Evolutionary conservation across 2,888 invertebrate genomes (phyloP).

Genomic region (Boloria euphrosyne): DNA sequence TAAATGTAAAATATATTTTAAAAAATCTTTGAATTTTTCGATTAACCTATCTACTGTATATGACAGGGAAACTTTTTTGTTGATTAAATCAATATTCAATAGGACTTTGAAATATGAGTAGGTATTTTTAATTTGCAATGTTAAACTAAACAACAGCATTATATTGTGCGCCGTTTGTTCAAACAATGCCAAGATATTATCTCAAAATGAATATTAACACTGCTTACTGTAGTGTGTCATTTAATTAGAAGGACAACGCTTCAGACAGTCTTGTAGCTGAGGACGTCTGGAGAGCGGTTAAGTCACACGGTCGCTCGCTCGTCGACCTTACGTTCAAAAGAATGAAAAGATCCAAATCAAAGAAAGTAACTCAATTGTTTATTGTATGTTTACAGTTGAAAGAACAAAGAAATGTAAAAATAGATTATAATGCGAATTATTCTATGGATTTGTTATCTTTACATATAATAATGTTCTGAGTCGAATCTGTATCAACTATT

Average conservation of each 20-base stretch:
- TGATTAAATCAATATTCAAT: no score
- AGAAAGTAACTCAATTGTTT: constrained; percentile 11
- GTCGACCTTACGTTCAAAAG: constrained; percentile 50
- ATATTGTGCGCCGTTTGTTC: constrained; percentile 19
- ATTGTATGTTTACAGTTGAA: constrained; percentile 5
- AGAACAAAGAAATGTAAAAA: constrained; percentile 11
- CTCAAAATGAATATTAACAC: constrained; percentile 22
- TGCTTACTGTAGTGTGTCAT: constrained; percentile 28
- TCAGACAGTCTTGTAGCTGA: constrained; percentile 47
- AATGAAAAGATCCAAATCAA: constrained; percentile 15
- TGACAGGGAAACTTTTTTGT: no score
- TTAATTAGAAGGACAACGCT: constrained; percentile 30
- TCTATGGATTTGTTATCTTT: no score
- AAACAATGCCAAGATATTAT: constrained; percentile 27
- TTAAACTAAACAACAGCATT: constrained; percentile 13
- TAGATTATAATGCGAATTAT: neutral
- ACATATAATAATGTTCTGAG: no score
- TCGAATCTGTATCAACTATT: no score
- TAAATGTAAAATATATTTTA: no score
- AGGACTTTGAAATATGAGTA: no score
- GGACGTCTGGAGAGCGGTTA: constrained; percentile 76
- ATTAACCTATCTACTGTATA: no score
- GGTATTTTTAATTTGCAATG: neutral
- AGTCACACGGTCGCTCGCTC: constrained; percentile 66
- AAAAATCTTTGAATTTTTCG: no score